These are phyloP conservation scores for Ibycter americanus DNA, from an alignment of 2,797 vertebrate genomes.

Conservation along the genomic window DNA sequence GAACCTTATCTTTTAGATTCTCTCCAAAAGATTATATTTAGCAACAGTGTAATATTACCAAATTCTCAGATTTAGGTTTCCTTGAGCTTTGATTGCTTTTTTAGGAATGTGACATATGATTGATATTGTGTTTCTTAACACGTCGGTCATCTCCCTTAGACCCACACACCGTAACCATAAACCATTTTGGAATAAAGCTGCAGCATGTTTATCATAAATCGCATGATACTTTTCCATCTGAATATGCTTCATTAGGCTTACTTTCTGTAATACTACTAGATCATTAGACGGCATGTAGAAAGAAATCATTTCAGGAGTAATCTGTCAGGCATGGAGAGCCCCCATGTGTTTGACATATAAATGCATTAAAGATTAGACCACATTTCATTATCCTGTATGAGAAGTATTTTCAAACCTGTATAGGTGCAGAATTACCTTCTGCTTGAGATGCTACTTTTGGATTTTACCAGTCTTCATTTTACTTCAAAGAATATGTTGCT, in stretches of 20 bases:
- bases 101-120: neutral
- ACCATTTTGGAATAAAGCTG: constrained; percentile 4
- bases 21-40: neutral
- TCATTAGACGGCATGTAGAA: constrained; percentile 28
- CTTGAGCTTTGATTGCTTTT: neutral
- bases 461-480: constrained; percentile 20
- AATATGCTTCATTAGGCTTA: constrained; percentile 45
- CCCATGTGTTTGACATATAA: constrained; percentile 46
- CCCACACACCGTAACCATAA: neutral
- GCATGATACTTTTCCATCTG: neutral
- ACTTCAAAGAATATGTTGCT: constrained; percentile 2
- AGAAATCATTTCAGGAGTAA: constrained; percentile 1
- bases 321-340: constrained; percentile 37
- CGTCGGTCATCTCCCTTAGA: neutral
- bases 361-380: neutral
- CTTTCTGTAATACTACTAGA: constrained; percentile 16
- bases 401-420: constrained; percentile 24
- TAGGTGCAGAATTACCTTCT: neutral
- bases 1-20: neutral
- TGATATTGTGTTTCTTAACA: neutral
- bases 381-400: neutral
- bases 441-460: neutral
- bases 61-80: neutral
- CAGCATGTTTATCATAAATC: constrained; percentile 2
- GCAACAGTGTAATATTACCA: neutral